Evolutionary conservation across 2,888 invertebrate genomes (phyloP), one percentile per base, ranked within the genome.

Genomic region (Zygogramma bicolorata): DNA sequence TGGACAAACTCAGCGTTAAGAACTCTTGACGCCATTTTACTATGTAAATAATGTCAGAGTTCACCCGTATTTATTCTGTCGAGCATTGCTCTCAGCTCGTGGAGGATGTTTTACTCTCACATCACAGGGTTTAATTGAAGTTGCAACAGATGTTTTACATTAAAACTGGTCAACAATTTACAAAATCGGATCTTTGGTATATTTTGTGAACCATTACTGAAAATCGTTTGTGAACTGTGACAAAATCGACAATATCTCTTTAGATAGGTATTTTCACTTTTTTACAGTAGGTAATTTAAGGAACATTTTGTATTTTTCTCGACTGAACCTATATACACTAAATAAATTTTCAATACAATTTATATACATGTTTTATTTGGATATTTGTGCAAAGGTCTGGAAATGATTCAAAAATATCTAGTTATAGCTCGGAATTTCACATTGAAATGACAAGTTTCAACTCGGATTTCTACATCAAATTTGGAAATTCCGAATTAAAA

Each of bases 1-100:
- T 90, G 81, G 90, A 90, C 78, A 88, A 89, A 77, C 84, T 90
- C 70, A 88, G 88, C 66, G 88, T 89, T 73, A 88, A 88, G 74
- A 88, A 88, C 77, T 88, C 88, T 87, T 87, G 87, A 88, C 87
- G 88, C 75, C 86, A 87, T 85, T 86, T 85, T 77, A 87, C 87
- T 31, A 79, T 87, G 53, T 87, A 86, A 84, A 53, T 53, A 8
- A 53, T 27, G 53, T 53, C 53, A n/a, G 27, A 53, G 53, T 53
- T 53, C 53, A 22, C 53, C 25, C 13, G n/a, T 53, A 27, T 53
- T 25, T 53, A 25, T 27, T 25, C 53, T 22, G 22, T n/a, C 27
- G 7, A n/a, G 25, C 10, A 18, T 18, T 42, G 42, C 42, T 42
- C 53, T 25, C 53, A 53, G n/a, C 25, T 53, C 53, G 8, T 13